phyloP scores from a whole-genome alignment of 2,888 invertebrate species.

The Nymphalis polychloros region DNA sequence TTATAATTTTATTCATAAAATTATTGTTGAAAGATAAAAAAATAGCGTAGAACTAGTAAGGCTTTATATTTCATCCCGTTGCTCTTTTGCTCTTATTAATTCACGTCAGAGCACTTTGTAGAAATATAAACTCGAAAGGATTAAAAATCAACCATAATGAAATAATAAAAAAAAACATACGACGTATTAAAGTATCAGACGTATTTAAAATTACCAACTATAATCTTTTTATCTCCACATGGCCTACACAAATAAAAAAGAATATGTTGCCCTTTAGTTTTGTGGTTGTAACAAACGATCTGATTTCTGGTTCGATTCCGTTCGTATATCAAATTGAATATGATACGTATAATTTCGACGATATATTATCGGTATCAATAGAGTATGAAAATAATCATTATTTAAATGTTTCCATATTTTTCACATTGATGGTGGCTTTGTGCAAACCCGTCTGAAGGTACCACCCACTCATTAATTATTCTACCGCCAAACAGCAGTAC shows the following conservation, averaged over 20 bases:
- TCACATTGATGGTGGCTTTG: no score
- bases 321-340: no score
- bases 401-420: no score
- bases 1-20: not conserved
- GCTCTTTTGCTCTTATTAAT: constrained; percentile 23
- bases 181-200: constrained; percentile 26
- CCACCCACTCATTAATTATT: no score
- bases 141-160: constrained; percentile 18
- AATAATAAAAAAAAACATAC: constrained; percentile 20
- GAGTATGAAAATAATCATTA: no score
- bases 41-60: not conserved
- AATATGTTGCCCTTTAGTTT: constrained; percentile 8
- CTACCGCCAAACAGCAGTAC: no score
- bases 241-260: constrained; percentile 6
- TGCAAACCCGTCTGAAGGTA: no score
- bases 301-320: not conserved
- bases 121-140: constrained; percentile 20
- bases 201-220: constrained; percentile 26
- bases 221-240: constrained; percentile 24
- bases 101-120: constrained; percentile 21
- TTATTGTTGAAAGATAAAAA: constrained; percentile 1
- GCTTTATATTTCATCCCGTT: not conserved
- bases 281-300: not conserved
- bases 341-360: not conserved
- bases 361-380: not conserved